Percentiles rank a stretch among this genome's conserved stretches.
These are phyloP conservation scores for Pituophis catenifer DNA, from an alignment of 2,113 vertebrate species.

Conservation along the genomic window DNA sequence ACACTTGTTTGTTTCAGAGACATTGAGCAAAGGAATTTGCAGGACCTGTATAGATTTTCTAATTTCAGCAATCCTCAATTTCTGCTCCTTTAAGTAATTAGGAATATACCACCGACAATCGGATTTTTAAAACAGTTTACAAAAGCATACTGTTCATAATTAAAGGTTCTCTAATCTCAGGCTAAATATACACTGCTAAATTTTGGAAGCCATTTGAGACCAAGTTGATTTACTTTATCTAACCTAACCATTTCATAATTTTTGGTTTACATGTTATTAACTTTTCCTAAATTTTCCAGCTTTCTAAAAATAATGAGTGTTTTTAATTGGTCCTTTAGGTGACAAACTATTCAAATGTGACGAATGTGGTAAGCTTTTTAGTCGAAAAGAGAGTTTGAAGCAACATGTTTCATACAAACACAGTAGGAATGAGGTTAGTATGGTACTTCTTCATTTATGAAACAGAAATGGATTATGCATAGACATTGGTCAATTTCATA, in stretches of 20 bases:
- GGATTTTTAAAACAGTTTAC: not conserved
- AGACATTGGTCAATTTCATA: not conserved
- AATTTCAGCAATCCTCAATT: not conserved
- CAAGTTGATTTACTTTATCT: not conserved
- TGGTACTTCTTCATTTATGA: not conserved
- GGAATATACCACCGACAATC: not conserved
- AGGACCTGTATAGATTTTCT: not conserved
- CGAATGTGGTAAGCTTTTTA: slow-evolving; percentile 97
- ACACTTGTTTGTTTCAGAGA: not conserved
- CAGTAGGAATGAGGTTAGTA: slow-evolving; percentile 88
- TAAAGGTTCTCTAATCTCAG: not conserved
- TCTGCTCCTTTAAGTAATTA: not conserved
- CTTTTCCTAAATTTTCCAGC: slow-evolving; percentile 24
- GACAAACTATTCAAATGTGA: slow-evolving; percentile 98
- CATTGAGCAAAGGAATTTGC: not conserved
- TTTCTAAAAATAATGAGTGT: slow-evolving; percentile 22
- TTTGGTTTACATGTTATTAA: slow-evolving; percentile 13
- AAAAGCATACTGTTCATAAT: not conserved
- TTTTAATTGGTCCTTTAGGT: slow-evolving; percentile 68
- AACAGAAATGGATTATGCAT: not conserved
- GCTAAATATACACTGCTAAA: not conserved
- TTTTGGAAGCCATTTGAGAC: not conserved
- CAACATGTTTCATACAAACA: slow-evolving; percentile 99
- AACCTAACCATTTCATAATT: not conserved
- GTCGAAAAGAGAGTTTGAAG: slow-evolving; percentile 97